Evolutionary conservation across 2,888 invertebrate species (phyloP).

Genomic region (Zeuzera pyrina): DNA sequence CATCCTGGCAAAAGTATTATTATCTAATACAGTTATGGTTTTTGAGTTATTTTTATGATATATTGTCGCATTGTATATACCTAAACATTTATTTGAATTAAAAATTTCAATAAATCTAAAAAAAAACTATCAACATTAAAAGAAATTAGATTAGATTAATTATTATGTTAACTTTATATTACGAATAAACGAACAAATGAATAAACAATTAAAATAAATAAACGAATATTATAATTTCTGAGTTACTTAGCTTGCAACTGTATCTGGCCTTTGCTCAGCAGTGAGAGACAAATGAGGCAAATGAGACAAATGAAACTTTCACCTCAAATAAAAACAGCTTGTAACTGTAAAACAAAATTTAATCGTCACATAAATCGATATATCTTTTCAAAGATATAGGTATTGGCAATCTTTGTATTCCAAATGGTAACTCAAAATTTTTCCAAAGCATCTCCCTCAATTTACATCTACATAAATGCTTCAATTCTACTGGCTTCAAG

Average conservation of each 20-base stretch:
- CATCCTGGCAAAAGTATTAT: too few species aligned
- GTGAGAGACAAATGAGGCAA: too few species aligned
- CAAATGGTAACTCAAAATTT: slow-evolving; percentile 82
- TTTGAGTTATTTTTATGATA: too few species aligned
- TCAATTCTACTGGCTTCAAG: slow-evolving; percentile 77
- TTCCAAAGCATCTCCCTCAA: slow-evolving; percentile 77
- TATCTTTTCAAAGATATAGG: slow-evolving; percentile 79
- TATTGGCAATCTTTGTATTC: slow-evolving; percentile 78
- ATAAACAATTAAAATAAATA: not conserved
- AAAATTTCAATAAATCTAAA: too few species aligned
- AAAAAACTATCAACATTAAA: too few species aligned
- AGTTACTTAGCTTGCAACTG: too few species aligned
- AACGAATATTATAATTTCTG: not conserved
- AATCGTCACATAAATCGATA: slow-evolving; percentile 82
- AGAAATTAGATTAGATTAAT: not conserved
- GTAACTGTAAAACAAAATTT: slow-evolving; percentile 22
- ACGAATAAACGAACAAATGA: not conserved
- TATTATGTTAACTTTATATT: not conserved
- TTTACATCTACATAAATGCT: slow-evolving; percentile 82
- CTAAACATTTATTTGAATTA: too few species aligned
- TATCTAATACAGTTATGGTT: too few species aligned
- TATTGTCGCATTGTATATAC: too few species aligned
- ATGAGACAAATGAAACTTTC: slow-evolving; percentile 1
- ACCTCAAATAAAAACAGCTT: not conserved
- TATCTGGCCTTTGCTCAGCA: too few species aligned